These are phyloP conservation scores for Champsocephalus gunnari DNA, from an alignment of 2,797 vertebrate species.

Conservation along the genomic window DNA sequence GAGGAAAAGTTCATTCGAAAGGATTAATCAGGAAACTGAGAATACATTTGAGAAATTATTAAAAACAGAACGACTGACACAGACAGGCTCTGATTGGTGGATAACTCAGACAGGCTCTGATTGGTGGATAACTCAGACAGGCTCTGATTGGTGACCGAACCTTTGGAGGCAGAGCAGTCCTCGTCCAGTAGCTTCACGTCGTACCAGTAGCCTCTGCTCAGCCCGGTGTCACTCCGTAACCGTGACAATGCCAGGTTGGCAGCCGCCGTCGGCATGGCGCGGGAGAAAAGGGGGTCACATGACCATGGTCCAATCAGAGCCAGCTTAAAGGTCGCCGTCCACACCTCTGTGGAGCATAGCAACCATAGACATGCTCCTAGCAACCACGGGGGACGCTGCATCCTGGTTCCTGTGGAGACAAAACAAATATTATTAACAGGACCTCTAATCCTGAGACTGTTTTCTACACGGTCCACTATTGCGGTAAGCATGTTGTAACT, in stretches of 20 bases:
- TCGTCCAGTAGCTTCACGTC: constrained; percentile 84
- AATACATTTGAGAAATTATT: too few species aligned
- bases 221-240: constrained; percentile 73
- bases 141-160: constrained; percentile 35
- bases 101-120: too few species aligned
- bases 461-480: too few species aligned
- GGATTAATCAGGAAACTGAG: neutral
- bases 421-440: neutral
- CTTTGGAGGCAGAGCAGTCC: constrained; percentile 77
- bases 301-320: constrained; percentile 89
- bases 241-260: constrained; percentile 83
- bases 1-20: neutral
- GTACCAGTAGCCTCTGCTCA: constrained; percentile 81
- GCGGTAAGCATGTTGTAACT: too few species aligned
- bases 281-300: constrained; percentile 87
- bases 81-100: too few species aligned
- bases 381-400: constrained; percentile 47
- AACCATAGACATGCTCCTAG: constrained; percentile 54
- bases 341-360: constrained; percentile 12
- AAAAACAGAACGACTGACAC: too few species aligned
- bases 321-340: constrained; percentile 82
- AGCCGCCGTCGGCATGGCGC: constrained; percentile 81
- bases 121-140: too few species aligned
- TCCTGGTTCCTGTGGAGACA: constrained; percentile 41
- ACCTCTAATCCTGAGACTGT: too few species aligned